Evolutionary conservation across 2,797 vertebrate species (phyloP).

Genomic region (Diplodus sargus): DNA sequence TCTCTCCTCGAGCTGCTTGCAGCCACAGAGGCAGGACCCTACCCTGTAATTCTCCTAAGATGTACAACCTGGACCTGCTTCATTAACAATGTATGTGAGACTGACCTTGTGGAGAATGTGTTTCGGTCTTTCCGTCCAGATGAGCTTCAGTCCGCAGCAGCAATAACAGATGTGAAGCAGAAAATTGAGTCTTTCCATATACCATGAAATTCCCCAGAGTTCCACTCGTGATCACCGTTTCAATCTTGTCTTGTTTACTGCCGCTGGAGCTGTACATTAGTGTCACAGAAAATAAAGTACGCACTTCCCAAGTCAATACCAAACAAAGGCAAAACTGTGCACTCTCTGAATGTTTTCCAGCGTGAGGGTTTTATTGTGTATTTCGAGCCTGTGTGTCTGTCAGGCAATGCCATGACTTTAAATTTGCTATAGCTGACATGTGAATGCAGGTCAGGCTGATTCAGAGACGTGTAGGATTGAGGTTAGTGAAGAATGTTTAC

Average conservation of each 20-base stretch:
- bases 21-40: not conserved
- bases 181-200: constrained; percentile 41
- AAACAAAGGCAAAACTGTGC: constrained; percentile 1
- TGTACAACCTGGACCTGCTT: constrained; percentile 28
- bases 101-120: constrained; percentile 36
- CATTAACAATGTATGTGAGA: constrained; percentile 52
- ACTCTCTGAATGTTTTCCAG: constrained; percentile 3
- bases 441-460: constrained; percentile 22
- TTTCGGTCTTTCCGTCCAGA: constrained; percentile 49
- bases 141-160: constrained; percentile 33
- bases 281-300: constrained; percentile 34
- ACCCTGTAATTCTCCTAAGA: constrained; percentile 19
- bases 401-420: constrained; percentile 4
- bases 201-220: constrained; percentile 27
- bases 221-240: constrained; percentile 35
- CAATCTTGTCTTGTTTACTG: constrained; percentile 32
- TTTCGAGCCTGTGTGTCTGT: constrained; percentile 1
- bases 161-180: constrained; percentile 52
- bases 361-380: constrained; percentile 1
- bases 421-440: constrained; percentile 1
- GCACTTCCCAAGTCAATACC: constrained; percentile 22
- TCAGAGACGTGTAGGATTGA: not conserved
- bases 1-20: constrained; percentile 10
- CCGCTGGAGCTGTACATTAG: constrained; percentile 5
- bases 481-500: not conserved